Base-by-base conservation (phyloP, 1,140 invertebrate species). In the Neotoxoptera formosana region DNA sequence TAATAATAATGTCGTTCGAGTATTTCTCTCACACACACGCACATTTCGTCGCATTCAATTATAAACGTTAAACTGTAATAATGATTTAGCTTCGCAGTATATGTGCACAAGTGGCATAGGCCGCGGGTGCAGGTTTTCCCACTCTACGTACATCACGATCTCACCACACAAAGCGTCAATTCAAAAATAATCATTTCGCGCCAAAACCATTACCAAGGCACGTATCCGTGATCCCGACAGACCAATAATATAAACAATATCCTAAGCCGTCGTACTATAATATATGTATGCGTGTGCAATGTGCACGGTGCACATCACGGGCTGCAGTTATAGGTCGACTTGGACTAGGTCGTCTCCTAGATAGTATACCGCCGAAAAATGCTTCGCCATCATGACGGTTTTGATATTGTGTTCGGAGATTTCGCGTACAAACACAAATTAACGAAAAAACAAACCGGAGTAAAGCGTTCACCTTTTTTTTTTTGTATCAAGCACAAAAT, bases 111-210 rank as follows among this genome's bases (percentile, higher is more conserved):
- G 41, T 7, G 25, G 23, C 23, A 83, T 36, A 23, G 6, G 36
- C 20, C 34, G 60, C n/a, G n/a, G n/a, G n/a, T 41, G 30, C n/a
- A 87, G n/a, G 34, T 87, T 48, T 48, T 25, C 45, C 47, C n/a
- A 23, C 47, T 87, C 86, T 21, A 34, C 47, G 47, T 34, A 87
- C 17, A 47, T 87, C 86, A 87, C 86, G 86, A 87, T 87, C 17
- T 48, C 86, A 48, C 25, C 30, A 21, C 30, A 21, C 47, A 87
- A n/a, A 48, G 30, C 34, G 86, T 51, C 48, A 34, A 30, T 60
- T 90, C 51, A 60, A 60, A 90, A 90, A 90, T 90, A 90, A 90
- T 90, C 56, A 60, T 90, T 90, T 90, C 25, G 89, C 34, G 34
- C 48, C 36, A 53, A 90, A 53, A 90, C 36, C 36, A n/a, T 53